Evolutionary conservation across 2,113 vertebrate species (phyloP), one percentile per base, ranked within the genome.

Genomic region (Paramormyrops kingsleyae): DNA sequence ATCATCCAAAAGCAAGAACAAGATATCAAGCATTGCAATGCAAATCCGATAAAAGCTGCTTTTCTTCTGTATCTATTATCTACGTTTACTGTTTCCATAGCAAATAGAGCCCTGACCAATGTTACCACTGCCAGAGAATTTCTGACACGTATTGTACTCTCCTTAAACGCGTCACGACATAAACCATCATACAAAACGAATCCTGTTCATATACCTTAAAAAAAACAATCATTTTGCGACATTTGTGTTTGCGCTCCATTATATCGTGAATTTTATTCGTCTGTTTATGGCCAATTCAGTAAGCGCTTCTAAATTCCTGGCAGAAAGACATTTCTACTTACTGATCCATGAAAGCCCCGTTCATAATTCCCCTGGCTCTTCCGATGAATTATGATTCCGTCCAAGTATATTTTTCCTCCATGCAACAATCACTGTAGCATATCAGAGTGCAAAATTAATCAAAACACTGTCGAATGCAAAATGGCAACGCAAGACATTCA

Each of bases 391-490:
- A 53, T 53, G 27, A 35, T 87, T 52, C 49, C 31, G 27, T 87
- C 24, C 85, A 53, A 53, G 85, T 53, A 87, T 53, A 87, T 53
- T 52, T 87, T 53, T 87, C 49, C 50, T 53, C 50, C 47, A 24
- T 53, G 27, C 27, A 35, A 87, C 49, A 53, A 84, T 46, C 85
- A 53, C 85, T 87, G 49, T 53, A 53, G 50, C 50, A 53, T 87
- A 53, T 87, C 85, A 35, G 49, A 31, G 85, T 53, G 49, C 47
- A 56, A 87, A 52, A 87, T 87, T 87, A 87, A 87, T 87, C 85
- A 87, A 87, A 52, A 87, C 85, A 53, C 85, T 56, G 85, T 56
- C 85, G n/a, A 87, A 53, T 87, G 50, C n/a, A 19, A 87, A 87
- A 87, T 21, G 50, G 85, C 56, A 87, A 39, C 49, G 47, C 27